phyloP scores from a whole-genome alignment of 1,140 invertebrate species.

The Parapsyche elsis region DNA sequence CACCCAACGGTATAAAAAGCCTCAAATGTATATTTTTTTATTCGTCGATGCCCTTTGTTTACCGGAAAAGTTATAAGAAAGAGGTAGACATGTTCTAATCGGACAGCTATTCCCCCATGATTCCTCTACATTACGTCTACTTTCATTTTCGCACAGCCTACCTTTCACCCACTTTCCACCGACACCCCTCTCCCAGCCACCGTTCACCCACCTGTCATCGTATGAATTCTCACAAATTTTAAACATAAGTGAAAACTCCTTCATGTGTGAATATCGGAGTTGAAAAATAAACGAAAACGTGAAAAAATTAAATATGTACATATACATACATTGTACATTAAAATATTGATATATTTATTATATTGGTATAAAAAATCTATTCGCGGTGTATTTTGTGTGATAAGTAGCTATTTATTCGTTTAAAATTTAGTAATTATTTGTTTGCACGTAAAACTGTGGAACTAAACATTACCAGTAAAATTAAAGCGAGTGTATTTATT shows the following conservation, averaged over 20 bases:
- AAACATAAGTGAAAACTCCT: not conserved
- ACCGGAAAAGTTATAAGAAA: not conserved
- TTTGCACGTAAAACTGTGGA: too few species aligned
- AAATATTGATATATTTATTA: too few species aligned
- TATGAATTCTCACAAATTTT: conserved; percentile 16
- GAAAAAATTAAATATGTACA: not conserved
- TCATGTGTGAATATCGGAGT: not conserved
- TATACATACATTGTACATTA: too few species aligned
- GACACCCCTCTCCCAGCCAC: not conserved
- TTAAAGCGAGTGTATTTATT: too few species aligned
- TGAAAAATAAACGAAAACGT: not conserved
- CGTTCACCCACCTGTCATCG: not conserved
- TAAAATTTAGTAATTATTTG: too few species aligned
- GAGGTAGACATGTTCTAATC: conserved; percentile 21
- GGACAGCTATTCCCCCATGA: conserved; percentile 30
- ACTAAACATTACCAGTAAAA: too few species aligned
- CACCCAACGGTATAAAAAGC: not conserved
- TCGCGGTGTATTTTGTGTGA: too few species aligned
- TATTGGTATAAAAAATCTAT: too few species aligned
- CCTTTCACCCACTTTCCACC: not conserved
- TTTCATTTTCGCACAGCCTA: conserved; percentile 10
- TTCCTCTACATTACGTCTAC: not conserved
- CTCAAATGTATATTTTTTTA: not conserved
- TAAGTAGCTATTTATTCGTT: too few species aligned
- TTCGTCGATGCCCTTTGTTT: conserved; percentile 11